Evolutionary conservation across 1,140 invertebrate genomes (phyloP), one percentile per base, ranked within the genome.

Genomic region (Marisa cornuarietis): DNA sequence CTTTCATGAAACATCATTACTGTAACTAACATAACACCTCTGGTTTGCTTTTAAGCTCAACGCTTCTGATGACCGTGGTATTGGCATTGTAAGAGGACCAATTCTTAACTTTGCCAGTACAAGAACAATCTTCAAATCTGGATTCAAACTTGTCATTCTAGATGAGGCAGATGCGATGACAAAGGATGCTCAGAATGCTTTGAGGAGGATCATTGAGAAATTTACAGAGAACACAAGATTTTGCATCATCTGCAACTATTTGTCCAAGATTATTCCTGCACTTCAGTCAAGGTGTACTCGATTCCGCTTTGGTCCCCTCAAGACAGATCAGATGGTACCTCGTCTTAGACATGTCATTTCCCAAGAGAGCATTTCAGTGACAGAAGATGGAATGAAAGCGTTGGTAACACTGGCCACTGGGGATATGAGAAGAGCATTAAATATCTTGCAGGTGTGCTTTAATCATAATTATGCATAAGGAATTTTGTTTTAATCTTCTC

Each of bases 161-260:
- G 99, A 99, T 94, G 99, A 99, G 93, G 98, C 98, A 16, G 99
- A 99, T 94, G 97, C 98, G 5, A 99, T 99, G 99, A 99, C 99
- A 7, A 96, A 97, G 90, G 98, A 99, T 94, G 99, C 99, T 8
- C 99, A 99, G 91, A 99, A 99, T 94, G 98, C 98, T 54, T 92
- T 99, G 5, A 93, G 98, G 85, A 94, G 98, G 94, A 96, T 99
- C 85, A 99, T 99, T 90, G 98, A 99, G 91, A 99, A 99, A 89
- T 99, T 97, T 87, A 99, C 98, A 42, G 97, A 99, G 79, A 99
- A 99, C 91, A 96, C 98, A 2, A 92, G 99, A 51, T 99, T 99
- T 90, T 99, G 99, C 89, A 95, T 99, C 68, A 99, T 99, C 87
- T 99, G 98, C 91, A 99, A 99, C 91, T 99, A 99, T 90, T 91